Evolutionary conservation across 2,888 invertebrate species (phyloP).

Genomic region (Spilosoma lubricipeda): DNA sequence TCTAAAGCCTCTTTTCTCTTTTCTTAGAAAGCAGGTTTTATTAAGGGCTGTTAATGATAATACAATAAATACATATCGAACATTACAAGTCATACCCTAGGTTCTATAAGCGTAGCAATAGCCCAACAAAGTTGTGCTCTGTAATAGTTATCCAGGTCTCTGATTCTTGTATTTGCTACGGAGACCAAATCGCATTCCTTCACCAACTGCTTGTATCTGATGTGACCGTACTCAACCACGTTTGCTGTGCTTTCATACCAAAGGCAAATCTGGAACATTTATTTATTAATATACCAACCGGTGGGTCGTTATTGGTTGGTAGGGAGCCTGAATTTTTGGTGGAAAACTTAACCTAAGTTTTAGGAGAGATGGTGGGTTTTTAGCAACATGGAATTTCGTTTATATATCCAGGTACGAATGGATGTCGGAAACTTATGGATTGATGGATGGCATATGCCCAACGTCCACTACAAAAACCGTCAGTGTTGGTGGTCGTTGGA

Average conservation of each 20-base stretch:
- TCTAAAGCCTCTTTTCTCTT: too few relatives aligned
- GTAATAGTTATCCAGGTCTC: slow-evolving; percentile 65
- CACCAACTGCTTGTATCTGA: slow-evolving; percentile 59
- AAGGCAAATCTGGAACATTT: slow-evolving; percentile 62
- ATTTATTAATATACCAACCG: not conserved
- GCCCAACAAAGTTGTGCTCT: slow-evolving; percentile 81
- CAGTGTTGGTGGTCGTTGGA: too few relatives aligned
- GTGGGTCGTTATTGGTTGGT: too few relatives aligned
- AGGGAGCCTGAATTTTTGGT: too few relatives aligned
- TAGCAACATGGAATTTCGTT: too few relatives aligned
- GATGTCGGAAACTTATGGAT: too few relatives aligned
- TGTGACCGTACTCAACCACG: slow-evolving; percentile 58
- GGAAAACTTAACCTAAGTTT: not conserved
- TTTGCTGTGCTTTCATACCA: slow-evolving; percentile 63
- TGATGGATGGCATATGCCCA: too few relatives aligned
- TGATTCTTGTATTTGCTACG: slow-evolving; percentile 56
- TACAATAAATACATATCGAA: too few relatives aligned
- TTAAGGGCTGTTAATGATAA: too few relatives aligned
- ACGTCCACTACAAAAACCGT: too few relatives aligned
- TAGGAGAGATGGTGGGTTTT: too few relatives aligned
- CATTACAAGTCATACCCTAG: slow-evolving; percentile 58
- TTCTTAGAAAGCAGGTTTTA: too few relatives aligned
- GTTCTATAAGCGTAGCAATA: slow-evolving; percentile 71
- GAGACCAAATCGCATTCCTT: slow-evolving; percentile 64
- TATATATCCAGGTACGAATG: not conserved